Conservation (phyloP, 1,140 invertebrate species). For the Holcopasites calliopsidis region DNA sequence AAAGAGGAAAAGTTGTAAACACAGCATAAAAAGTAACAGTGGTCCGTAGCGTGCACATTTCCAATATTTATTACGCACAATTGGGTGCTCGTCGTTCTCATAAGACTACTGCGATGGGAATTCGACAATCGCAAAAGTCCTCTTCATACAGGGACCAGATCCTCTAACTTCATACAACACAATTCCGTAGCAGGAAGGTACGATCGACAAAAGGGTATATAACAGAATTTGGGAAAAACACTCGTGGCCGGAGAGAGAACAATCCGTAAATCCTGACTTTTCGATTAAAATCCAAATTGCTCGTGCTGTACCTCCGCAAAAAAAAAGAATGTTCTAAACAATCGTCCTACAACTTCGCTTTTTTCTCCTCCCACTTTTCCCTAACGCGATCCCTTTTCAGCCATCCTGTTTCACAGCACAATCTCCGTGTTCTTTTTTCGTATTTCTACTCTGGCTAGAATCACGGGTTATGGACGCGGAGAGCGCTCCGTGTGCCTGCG, state of each 20-base stretch:
- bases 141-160: background rate
- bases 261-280: constrained; percentile 40
- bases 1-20: too few relatives aligned
- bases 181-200: too few relatives aligned
- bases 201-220: constrained; percentile 12
- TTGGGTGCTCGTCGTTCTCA: too few relatives aligned
- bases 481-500: constrained; percentile 18
- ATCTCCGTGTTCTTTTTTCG: constrained; percentile 11
- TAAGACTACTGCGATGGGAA: background rate
- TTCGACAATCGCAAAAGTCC: background rate
- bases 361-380: background rate
- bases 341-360: constrained; percentile 14
- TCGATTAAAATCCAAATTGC: constrained; percentile 57
- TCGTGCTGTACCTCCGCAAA: constrained; percentile 12
- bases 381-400: background rate
- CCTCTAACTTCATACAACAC: background rate
- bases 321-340: constrained; percentile 34
- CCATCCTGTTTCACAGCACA: background rate
- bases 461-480: constrained; percentile 29
- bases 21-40: too few relatives aligned
- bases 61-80: background rate
- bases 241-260: constrained; percentile 6
- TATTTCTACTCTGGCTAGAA: background rate
- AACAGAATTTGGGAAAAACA: constrained; percentile 37
- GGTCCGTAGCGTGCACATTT: background rate